These are phyloP conservation scores for Bothrops jararaca DNA, from an alignment of 2,113 vertebrate species.

Conservation along the genomic window DNA sequence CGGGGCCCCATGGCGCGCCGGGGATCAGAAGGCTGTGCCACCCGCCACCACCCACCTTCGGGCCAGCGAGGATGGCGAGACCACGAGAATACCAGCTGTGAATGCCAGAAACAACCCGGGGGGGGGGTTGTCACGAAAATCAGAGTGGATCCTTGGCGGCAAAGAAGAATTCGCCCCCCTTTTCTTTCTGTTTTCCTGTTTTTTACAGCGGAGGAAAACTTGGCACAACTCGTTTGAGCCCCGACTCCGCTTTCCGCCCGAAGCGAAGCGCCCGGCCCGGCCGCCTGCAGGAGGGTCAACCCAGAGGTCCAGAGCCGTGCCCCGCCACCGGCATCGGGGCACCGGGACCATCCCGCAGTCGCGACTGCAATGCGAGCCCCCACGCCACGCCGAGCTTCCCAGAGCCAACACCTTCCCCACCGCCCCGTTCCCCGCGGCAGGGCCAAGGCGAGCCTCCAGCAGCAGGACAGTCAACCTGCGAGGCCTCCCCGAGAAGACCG, in stretches of 20 bases:
- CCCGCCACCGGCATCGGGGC: not conserved
- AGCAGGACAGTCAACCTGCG: not conserved
- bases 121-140: not conserved
- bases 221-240: not conserved
- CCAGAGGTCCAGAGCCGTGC: not conserved
- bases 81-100: not conserved
- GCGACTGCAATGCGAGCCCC: not conserved
- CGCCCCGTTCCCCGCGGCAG: fast-evolving
- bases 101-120: not conserved
- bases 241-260: not conserved
- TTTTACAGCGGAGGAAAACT: not conserved
- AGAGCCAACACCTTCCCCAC: not conserved
- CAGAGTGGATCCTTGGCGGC: not conserved
- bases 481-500: not conserved
- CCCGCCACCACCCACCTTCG: not conserved
- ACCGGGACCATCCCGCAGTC: not conserved
- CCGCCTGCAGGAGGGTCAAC: no score
- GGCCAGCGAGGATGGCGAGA: not conserved
- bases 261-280: no score
- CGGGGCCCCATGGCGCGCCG: not conserved
- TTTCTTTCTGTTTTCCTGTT: not conserved
- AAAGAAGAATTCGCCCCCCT: not conserved
- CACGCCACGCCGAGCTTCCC: not conserved
- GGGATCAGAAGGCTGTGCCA: not conserved
- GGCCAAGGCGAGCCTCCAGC: not conserved